Evolutionary conservation across 2,888 invertebrate genomes (phyloP).

Genomic region (Neoscelio sp.): DNA sequence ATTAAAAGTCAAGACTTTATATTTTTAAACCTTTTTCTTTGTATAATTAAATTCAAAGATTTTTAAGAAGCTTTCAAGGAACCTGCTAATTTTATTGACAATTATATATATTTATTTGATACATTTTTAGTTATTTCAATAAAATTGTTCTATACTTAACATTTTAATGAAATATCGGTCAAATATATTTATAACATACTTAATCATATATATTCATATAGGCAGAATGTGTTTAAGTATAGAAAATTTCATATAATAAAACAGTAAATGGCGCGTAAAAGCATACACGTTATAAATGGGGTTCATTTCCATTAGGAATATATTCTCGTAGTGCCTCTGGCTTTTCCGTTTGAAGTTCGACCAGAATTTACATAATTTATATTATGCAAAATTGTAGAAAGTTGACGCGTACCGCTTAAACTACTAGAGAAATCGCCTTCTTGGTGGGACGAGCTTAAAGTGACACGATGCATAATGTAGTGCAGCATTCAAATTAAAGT

Average conservation of each 20-base stretch:
- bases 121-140: no score
- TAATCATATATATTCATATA: not conserved
- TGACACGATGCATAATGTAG: constrained; percentile 49
- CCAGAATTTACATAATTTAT: constrained; percentile 71
- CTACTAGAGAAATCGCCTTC: constrained; percentile 53
- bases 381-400: constrained; percentile 71
- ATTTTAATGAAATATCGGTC: no score
- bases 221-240: not conserved
- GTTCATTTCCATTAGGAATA: constrained; percentile 48
- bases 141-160: no score
- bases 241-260: constrained; percentile 25
- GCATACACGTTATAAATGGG: constrained; percentile 60
- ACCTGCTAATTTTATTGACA: no score
- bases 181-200: no score
- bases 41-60: no score
- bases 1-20: no score
- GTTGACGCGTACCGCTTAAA: constrained; percentile 63
- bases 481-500: constrained; percentile 51
- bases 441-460: constrained; percentile 45
- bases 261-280: constrained; percentile 55
- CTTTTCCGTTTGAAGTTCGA: constrained; percentile 59
- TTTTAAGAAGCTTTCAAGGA: no score
- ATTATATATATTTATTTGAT: no score
- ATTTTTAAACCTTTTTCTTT: no score
- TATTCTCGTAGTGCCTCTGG: constrained; percentile 36